Conservation (phyloP, 2,797 vertebrate species). For the Allenopithecus nigroviridis region DNA sequence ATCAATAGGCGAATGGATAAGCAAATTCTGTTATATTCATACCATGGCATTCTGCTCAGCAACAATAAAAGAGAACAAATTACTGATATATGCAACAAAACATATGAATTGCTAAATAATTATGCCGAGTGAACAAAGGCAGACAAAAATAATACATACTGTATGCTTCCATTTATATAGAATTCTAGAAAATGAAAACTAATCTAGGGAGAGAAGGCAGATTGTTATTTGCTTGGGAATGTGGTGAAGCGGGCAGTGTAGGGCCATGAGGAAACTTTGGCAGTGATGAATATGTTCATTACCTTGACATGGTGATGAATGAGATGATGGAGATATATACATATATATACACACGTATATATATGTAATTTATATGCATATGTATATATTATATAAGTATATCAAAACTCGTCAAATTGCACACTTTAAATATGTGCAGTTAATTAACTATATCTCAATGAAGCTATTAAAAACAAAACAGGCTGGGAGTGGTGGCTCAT, state of each 20-base stretch:
- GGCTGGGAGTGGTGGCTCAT: no score
- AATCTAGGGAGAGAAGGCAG: neutral
- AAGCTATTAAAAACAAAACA: neutral
- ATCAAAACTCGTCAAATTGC: neutral
- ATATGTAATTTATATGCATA: neutral
- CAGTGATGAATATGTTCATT: no score
- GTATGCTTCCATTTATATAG: neutral
- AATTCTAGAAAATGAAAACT: neutral
- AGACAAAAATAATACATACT: neutral
- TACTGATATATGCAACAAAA: neutral
- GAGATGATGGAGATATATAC: no score
- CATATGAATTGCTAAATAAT: conserved; percentile 12
- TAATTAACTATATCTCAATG: neutral
- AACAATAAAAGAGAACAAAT: neutral
- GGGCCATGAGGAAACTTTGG: no score
- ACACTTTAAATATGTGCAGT: neutral
- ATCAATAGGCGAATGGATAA: neutral
- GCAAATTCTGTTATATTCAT: neutral
- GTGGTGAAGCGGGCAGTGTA: neutral
- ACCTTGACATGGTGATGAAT: no score
- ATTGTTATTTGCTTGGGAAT: neutral
- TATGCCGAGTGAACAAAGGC: neutral
- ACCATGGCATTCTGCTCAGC: neutral
- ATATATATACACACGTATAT: neutral
- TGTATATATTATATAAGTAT: neutral